Percentiles rank a stretch among this genome's conserved stretches.
Evolutionary conservation across 2,797 vertebrate species (phyloP).

Genomic region (Megalops cyprinoides): DNA sequence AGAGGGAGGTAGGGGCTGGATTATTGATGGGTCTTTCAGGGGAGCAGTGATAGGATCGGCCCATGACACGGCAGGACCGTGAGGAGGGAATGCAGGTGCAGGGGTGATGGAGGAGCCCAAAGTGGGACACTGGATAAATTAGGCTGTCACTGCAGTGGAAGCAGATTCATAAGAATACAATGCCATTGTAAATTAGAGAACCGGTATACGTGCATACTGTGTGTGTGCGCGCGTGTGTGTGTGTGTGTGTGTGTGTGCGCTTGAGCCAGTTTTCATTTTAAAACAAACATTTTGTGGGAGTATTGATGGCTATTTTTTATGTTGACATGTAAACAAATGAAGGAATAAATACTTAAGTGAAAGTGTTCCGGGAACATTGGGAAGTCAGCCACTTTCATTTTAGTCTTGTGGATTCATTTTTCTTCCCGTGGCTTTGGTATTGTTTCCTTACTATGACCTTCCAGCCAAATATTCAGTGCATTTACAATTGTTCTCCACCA

Average conservation of each 20-base stretch:
- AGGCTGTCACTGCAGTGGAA: constrained; percentile 6
- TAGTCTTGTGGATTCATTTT: too few species aligned
- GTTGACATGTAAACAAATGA: too few species aligned
- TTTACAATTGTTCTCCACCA: too few species aligned
- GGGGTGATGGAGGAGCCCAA: not conserved
- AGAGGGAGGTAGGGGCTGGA: not conserved
- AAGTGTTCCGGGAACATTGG: too few species aligned
- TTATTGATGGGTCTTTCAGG: constrained; percentile 26
- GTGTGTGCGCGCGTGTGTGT: not conserved
- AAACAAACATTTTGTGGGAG: too few species aligned
- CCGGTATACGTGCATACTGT: not conserved
- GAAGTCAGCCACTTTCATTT: too few species aligned
- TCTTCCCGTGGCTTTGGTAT: too few species aligned
- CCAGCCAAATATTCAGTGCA: too few species aligned
- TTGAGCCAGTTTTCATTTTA: too few species aligned
- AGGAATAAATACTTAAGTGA: too few species aligned
- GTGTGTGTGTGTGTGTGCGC: not conserved
- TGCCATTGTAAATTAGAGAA: not conserved
- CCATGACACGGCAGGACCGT: not conserved
- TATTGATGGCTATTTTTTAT: too few species aligned
- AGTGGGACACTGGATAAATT: constrained; percentile 17
- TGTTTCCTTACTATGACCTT: too few species aligned
- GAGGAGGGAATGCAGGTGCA: not conserved
- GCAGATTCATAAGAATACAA: not conserved
- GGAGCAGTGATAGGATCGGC: constrained; percentile 16